Base-by-base conservation (phyloP, 1,140 invertebrate species). In the Chlorops oryzae region DNA sequence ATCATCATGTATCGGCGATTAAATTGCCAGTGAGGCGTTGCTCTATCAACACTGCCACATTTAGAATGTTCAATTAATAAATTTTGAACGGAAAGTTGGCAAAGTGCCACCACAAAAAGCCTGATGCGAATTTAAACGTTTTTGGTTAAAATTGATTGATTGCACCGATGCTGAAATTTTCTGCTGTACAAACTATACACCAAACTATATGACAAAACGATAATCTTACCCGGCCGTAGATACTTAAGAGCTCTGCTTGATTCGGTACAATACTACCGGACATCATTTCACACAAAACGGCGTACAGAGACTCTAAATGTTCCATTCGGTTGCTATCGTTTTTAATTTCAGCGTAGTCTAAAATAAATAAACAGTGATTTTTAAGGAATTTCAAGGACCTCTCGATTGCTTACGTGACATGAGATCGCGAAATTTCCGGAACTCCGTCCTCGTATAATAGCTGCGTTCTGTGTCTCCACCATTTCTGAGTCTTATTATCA, bases 401-500 rank as follows among this genome's bases (percentile, higher is more conserved):
- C n/a, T n/a, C n/a, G n/a, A n/a, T n/a, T 35, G 79, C 82, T 81
- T 76, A 91, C 88, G 89, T 21, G 88, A 88, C 86, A 91, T 89
- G 5, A 91, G 70, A 73, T 91, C 86, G 56, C 85, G 83, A 73
- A 89, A 92, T 68, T 81, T 82, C 54, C 88, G 75, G 53, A 79
- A 88, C 9, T 78, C 80, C 18, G 77, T 82, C 27, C 79, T 72
- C 3, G 79, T 76, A 57, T 88, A 88, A 63, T 82, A 87, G 20
- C 78, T 73, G 49, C 80, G 79, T 45, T 83, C 77, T 18, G 77
- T 63, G 35, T 79, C 80, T 43, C 85, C 84, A 5, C 83, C 82
- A 53, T 81, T 77, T 53, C 80, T 69, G 22, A 90, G 61, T 49
- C 84, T 83, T 40, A 86, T 75, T 43, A 90, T 82, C 34, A 91